These are phyloP conservation scores for Lamellibrachia columna DNA, from an alignment of 2,888 invertebrate genomes.

Conservation along the genomic window DNA sequence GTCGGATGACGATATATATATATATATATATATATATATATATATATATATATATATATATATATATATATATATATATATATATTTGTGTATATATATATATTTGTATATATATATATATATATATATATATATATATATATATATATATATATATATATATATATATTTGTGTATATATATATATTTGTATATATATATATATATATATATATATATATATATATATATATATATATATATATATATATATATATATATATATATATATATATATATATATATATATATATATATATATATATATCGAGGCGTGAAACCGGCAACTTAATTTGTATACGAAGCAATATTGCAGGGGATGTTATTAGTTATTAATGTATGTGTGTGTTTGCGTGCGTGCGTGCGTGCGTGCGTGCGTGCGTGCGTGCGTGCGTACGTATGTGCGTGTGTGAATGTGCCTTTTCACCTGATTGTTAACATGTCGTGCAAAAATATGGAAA, in stretches of 20 bases:
- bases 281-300: too few relatives aligned
- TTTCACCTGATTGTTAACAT: too few relatives aligned
- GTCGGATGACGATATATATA: not conserved
- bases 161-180: not conserved
- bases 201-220: not conserved
- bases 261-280: not conserved
- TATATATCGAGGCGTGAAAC: too few relatives aligned
- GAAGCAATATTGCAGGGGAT: too few relatives aligned
- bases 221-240: not conserved
- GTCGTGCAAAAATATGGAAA: too few relatives aligned
- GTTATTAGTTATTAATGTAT: too few relatives aligned
- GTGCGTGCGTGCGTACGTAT: not conserved
- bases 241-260: not conserved
- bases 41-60: not conserved
- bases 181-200: not conserved
- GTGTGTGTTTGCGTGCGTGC: too few relatives aligned
- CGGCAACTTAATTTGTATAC: too few relatives aligned
- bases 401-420: too few relatives aligned
- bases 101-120: not conserved
- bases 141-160: not conserved
- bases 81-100: not conserved
- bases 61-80: not conserved
- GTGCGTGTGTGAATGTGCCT: not conserved
- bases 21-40: not conserved
- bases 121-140: not conserved